These are phyloP conservation scores for Hormaphis cornu DNA, from an alignment of 1,140 invertebrate species.

Conservation along the genomic window DNA sequence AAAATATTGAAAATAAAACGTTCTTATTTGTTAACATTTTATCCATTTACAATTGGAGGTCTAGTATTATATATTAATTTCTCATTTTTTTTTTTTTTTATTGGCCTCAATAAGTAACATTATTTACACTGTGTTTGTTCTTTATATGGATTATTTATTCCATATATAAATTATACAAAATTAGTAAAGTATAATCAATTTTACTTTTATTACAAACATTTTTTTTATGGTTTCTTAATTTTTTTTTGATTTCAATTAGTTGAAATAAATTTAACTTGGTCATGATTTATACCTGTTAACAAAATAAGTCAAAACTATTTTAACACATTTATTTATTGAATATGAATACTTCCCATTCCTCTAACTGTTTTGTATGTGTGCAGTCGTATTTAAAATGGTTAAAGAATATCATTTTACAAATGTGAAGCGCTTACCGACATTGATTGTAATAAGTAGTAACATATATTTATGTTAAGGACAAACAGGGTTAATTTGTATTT, in stretches of 20 bases:
- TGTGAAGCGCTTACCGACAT: neutral
- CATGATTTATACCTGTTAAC: no score
- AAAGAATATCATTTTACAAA: neutral
- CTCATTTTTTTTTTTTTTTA: neutral
- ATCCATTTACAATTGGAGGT: neutral
- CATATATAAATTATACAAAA: neutral
- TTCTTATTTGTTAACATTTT: neutral
- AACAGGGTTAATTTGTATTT: conserved; percentile 24
- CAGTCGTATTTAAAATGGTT: neutral
- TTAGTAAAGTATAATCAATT: no score
- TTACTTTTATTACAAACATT: neutral
- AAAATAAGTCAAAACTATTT: neutral
- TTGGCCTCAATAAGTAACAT: neutral
- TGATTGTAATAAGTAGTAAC: conserved; percentile 8
- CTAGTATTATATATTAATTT: no score
- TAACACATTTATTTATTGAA: neutral
- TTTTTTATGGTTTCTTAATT: neutral
- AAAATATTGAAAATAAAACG: neutral
- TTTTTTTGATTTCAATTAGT: no score
- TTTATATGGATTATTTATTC: neutral
- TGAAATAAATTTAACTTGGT: no score
- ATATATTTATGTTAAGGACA: no score
- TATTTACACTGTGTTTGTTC: neutral
- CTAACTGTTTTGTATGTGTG: neutral
- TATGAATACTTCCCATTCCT: neutral